Percentiles rank a stretch among this genome's conserved stretches.
Conservation (phyloP, 2,888 invertebrate genomes). For the Heteromurus nitidus region DNA sequence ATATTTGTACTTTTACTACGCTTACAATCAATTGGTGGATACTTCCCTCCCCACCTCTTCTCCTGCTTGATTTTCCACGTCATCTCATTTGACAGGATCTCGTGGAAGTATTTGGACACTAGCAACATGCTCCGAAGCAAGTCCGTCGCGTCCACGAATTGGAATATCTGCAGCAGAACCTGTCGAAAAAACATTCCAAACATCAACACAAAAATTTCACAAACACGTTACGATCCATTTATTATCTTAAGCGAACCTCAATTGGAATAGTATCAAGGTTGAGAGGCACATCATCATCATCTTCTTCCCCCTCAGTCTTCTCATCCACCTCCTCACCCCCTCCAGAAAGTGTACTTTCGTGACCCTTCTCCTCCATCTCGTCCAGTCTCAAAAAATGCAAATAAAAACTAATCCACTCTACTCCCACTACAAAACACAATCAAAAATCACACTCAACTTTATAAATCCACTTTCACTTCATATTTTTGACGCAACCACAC, state of each 20-base stretch:
- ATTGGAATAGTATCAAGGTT: constrained; percentile 54
- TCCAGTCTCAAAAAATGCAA: no score
- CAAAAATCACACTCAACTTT: no score
- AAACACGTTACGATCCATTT: no score
- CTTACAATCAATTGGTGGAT: constrained; percentile 69
- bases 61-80: constrained; percentile 71
- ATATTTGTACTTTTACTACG: neutral
- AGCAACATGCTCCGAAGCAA: constrained; percentile 63
- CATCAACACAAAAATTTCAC: neutral
- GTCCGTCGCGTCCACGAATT: constrained; percentile 69
- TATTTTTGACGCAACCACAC: no score
- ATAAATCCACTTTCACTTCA: no score
- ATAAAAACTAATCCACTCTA: no score
- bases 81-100: constrained; percentile 67
- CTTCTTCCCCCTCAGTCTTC: neutral
- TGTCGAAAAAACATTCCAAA: constrained; percentile 17
- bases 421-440: no score
- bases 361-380: no score
- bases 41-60: constrained; percentile 66
- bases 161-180: constrained; percentile 71
- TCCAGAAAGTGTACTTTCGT: no score
- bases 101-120: constrained; percentile 69
- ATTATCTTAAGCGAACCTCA: constrained; percentile 66
- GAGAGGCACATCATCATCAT: neutral
- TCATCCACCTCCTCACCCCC: neutral